Base-by-base conservation (phyloP, 2,113 vertebrate genomes). In the Gasterosteus nipponicus region DNA sequence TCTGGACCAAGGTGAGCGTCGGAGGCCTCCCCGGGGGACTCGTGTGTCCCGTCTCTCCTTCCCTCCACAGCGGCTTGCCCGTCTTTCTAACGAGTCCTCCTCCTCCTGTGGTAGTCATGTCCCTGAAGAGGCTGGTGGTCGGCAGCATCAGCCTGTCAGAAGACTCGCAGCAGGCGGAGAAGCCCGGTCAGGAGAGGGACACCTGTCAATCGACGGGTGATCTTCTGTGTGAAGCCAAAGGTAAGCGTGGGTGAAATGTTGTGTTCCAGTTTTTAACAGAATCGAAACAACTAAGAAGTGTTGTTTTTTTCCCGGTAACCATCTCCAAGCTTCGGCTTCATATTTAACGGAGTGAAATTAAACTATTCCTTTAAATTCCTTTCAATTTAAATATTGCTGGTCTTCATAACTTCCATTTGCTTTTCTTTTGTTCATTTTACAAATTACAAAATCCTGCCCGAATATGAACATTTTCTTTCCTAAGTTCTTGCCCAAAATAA, bases 41-140 rank as follows among this genome's bases (percentile, higher is more conserved):
- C 26, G 33, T 61, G 16, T 6, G 22, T 26, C 68, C 31, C 19
- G 1, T 41, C 29, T 41, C 5, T 31, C 0, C n/a, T 1, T 14
- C 59, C 19, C 33, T 16, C 51, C 29, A 64, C 10, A 47, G 2
- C 51, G 29, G 10, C 64, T 54, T 51, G 10, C 31, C 51, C 64
- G 10, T 68, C 16, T 31, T 75, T 78, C 42, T 65, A 74, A 73
- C 60, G 33, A 72, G 67, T n/a, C 60, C 10, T 12, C 73, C 10
- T 12, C 73, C 51, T 78, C 44, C 19, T 71, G 31, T 79, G 11
- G 8, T 81, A 97, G 96, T 96, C 62, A 90, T 85, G 69, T 91
- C 81, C 39, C 90, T 97, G 81, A 96, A 95, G 89, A 94, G 92
- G 83, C 87, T 96, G 19, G 82, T 97, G 73, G 81, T 93, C 0